Base-by-base conservation (phyloP, 1,140 invertebrate species). In the Heliconius melpomene region DNA sequence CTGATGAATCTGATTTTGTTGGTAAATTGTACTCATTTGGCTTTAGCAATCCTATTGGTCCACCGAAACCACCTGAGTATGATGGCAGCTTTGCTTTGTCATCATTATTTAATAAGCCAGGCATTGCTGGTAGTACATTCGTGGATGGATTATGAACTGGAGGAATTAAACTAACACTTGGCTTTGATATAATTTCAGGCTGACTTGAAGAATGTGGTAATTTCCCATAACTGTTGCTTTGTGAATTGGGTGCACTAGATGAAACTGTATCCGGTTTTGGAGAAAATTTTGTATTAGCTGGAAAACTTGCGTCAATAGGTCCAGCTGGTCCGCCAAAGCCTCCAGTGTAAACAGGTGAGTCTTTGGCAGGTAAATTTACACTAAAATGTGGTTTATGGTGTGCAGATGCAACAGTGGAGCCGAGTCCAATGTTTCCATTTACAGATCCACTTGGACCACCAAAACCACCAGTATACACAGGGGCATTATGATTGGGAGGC, bases 11-110 rank as follows among this genome's bases (percentile, higher is more conserved):
- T 29, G 46, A 29, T 36, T 79, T 81, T 50, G 74, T 26, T 7
- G 82, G 78, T n/a, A 80, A 70, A 52, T 76, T 81, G 75, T 75
- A 84, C 66, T 89, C 85, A 84, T 89, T 85, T 26, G 89, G 89
- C 75, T 84, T 87, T 72, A 90, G 81, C 54, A 87, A 38, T 40
- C 87, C 79, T 38, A 75, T 52, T 71, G 81, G 71, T 40, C 79
- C 74, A 18, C 83, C 83, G 66, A 79, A 79, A 38, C 80, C 83
- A 78, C 80, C 80, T 13, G 70, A 72, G 23, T 82, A 82, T 38
- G 50, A 13, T 50, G 80, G 77, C 77, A 38, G 32, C 32, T 77
- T 75, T 7, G 18, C 38, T 78, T 81, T 74, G 72, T 80, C 72
- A 20, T 77, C 57, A 38, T 54, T 29, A 60, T 80, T 81, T 11